A percentile compares a stretch with the other conserved stretches of the same genome.
These are phyloP conservation scores for Hassar affinis DNA, from an alignment of 2,113 vertebrate genomes.

Conservation along the genomic window DNA sequence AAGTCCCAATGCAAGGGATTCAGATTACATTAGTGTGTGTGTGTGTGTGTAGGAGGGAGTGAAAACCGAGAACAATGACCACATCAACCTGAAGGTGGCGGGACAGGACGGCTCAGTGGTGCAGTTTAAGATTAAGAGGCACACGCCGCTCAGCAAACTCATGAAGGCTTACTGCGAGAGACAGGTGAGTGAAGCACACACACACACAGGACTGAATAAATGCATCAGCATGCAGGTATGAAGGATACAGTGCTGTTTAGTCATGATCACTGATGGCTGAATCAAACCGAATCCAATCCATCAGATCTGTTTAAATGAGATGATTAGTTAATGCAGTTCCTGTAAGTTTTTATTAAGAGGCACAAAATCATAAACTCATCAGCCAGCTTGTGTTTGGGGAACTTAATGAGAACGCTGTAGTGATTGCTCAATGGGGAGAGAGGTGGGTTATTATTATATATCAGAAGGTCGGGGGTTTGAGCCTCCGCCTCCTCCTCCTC, in stretches of 20 bases:
- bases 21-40: no score
- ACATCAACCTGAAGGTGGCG: constrained; percentile 98
- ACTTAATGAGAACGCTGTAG: no score
- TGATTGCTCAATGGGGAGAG: no score
- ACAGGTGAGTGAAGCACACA: constrained; percentile 82
- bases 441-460: no score
- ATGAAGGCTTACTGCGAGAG: constrained; percentile 99
- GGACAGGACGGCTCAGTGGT: no score
- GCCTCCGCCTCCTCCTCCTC: no score
- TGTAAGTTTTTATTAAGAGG: background rate
- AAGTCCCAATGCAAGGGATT: no score
- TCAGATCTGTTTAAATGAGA: background rate
- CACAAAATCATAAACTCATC: background rate
- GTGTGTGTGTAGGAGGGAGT: constrained; percentile 87
- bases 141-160: no score
- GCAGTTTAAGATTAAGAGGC: constrained; percentile 99
- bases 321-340: background rate
- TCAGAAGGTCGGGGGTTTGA: no score
- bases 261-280: background rate
- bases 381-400: no score
- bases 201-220: background rate
- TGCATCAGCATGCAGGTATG: background rate
- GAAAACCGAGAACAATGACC: constrained; percentile 98
- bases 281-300: background rate
- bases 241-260: background rate